These are phyloP conservation scores for Arbacia lixula DNA, from an alignment of 53 echinoderm and acorn worm species.

Conservation along the genomic window DNA sequence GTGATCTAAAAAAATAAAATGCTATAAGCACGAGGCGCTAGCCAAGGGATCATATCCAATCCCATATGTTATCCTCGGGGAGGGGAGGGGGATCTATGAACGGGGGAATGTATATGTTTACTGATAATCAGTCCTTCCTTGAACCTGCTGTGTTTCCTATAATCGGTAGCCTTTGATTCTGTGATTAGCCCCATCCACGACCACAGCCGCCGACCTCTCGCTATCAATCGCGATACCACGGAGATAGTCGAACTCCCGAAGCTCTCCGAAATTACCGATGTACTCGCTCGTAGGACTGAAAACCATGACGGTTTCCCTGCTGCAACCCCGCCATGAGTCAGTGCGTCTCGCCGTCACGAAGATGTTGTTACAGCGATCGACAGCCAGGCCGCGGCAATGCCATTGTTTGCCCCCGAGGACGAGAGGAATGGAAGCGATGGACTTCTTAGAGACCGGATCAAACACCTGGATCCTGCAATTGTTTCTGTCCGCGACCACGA, in stretches of 20 bases:
- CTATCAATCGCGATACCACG: slow-evolving; percentile 49
- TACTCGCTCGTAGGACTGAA: slow-evolving; percentile 50
- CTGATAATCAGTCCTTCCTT: not conserved
- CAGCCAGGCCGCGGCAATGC: slow-evolving; percentile 41
- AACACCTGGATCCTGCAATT: slow-evolving; percentile 61
- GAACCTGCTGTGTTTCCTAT: not conserved
- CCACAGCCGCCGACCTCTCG: slow-evolving; percentile 40
- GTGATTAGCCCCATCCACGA: slow-evolving; percentile 54
- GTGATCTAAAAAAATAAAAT: no score
- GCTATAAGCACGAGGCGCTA: no score
- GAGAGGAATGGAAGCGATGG: not conserved
- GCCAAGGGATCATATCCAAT: no score
- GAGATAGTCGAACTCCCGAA: slow-evolving; percentile 44
- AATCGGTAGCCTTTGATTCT: slow-evolving; percentile 53
- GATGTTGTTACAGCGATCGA: slow-evolving; percentile 47
- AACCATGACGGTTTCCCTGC: slow-evolving; percentile 57
- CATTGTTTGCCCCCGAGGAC: slow-evolving; percentile 4
- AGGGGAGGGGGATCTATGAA: no score
- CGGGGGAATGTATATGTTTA: no score
- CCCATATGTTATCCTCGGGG: no score
- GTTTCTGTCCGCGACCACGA: slow-evolving; percentile 56
- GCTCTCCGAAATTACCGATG: slow-evolving; percentile 61
- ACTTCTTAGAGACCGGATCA: slow-evolving; percentile 18
- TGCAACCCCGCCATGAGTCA: slow-evolving; percentile 35
- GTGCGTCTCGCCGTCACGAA: slow-evolving; percentile 31